Evolutionary conservation across 37 sponge, comb jelly and placozoan species (phyloP).

Genomic region (Cliona cf. orientalis): DNA sequence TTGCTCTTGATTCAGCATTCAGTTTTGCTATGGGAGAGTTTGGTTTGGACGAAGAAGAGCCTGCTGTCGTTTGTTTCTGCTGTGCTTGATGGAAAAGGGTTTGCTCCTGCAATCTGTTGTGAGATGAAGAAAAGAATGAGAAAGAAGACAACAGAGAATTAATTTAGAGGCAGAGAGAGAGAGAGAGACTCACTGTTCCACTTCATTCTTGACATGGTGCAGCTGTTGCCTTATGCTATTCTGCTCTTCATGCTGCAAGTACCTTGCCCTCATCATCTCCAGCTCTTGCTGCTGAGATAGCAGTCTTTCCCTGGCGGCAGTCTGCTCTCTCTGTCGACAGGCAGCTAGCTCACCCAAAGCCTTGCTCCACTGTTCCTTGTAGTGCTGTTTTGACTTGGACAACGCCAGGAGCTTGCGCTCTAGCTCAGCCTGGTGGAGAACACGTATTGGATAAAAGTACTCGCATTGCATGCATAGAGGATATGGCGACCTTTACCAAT

Average conservation of each 20-base stretch:
- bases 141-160: neutral
- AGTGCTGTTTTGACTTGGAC: slow-evolving; percentile 85
- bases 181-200: slow-evolving; percentile 1
- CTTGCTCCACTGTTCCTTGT: slow-evolving; percentile 95
- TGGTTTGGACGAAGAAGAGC: neutral
- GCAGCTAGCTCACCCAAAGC: slow-evolving; percentile 84
- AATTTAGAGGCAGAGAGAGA: neutral
- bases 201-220: slow-evolving; percentile 44
- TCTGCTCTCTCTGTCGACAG: slow-evolving; percentile 76
- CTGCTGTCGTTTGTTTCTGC: neutral
- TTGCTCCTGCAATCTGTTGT: slow-evolving; percentile 31
- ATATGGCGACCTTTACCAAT: too few relatives aligned
- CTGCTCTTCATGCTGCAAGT: slow-evolving; percentile 72
- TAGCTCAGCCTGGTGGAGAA: slow-evolving; percentile 65
- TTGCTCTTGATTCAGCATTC: neutral
- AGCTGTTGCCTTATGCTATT: slow-evolving; percentile 54
- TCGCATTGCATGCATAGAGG: too few relatives aligned
- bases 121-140: neutral
- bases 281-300: slow-evolving; percentile 75
- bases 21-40: neutral
- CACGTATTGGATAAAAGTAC: neutral
- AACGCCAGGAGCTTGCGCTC: slow-evolving; percentile 80
- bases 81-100: neutral
- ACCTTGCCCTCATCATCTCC: slow-evolving; percentile 63
- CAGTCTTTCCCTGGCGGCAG: slow-evolving; percentile 43